Evolutionary conservation across 2,113 vertebrate species (phyloP), one percentile per base, ranked within the genome.

Genomic region (Nesogale talazaci): DNA sequence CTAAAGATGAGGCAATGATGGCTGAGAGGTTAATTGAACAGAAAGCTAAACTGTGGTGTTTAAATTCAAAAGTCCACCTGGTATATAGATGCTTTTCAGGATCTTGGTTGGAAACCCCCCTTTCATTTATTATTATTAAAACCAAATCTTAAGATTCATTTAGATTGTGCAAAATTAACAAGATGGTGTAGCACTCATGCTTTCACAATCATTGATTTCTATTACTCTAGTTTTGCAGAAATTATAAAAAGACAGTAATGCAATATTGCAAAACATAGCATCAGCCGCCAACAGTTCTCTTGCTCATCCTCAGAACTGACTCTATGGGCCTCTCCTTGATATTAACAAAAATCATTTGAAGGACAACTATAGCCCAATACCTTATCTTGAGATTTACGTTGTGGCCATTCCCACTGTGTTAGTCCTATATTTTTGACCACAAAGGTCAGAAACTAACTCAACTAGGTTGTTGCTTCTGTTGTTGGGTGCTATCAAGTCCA

Each of bases 111-210:
- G n/a, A 22, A 38, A 57, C 61, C 90, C 69, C 31, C 4, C 76
- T 79, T 89, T 20, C 91, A 67, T 42, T 78, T 42, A 83, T 86
- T 38, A 40, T 16, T 57, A 20, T 56, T 89, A 90, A 75, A 89
- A 84, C 59, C 22, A 92, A 86, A 91, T 77, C 59, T 42, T 95
- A 90, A 52, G 10, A 82, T 88, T 90, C 88, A 27, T 90, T 90
- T 92, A 63, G 86, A 72, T 27, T 38, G 90, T 78, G 74, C 4
- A 81, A 63, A 46, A 36, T 16, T 57, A 27, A 67, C 27, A 42
- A 77, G 34, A 80, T 63, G 36, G 77, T 34, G 42, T 10, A 67
- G 42, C n/a, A 72, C 31, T 12, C 38, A 17, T 46, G 91, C 61
- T 42, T 87, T 38, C 29, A 23, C 75, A 83, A 59, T 61, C 20